phyloP scores from a whole-genome alignment of 2,888 invertebrate species.

The Hypolimnas misippus region DNA sequence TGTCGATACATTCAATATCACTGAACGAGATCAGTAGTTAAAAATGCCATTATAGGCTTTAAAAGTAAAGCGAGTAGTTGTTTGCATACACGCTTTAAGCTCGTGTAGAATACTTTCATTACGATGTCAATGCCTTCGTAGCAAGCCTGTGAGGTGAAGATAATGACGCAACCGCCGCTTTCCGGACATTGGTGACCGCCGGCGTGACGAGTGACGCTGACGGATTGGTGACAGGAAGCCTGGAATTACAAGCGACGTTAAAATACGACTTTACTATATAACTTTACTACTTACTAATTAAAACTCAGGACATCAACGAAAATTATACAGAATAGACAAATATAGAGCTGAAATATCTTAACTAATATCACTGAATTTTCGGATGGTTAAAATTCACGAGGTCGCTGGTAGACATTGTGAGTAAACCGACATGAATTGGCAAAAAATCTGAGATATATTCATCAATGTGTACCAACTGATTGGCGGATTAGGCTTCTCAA shows the following conservation, averaged over 20 bases:
- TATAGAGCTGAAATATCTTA: background rate
- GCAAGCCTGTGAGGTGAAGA: slow-evolving; percentile 18
- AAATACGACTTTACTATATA: background rate
- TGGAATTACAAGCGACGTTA: background rate
- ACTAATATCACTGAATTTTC: background rate
- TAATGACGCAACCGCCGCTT: too few species aligned
- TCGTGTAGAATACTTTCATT: slow-evolving; percentile 24
- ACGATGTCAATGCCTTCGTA: slow-evolving; percentile 24
- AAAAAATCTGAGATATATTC: too few species aligned
- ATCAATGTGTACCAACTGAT: too few species aligned
- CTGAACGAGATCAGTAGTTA: background rate
- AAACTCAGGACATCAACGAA: background rate
- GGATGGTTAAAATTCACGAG: too few species aligned
- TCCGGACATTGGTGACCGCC: slow-evolving; percentile 16
- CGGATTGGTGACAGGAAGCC: slow-evolving; percentile 9
- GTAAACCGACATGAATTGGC: too few species aligned
- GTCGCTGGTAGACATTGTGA: too few species aligned
- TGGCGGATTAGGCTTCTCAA: too few species aligned
- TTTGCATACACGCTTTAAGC: slow-evolving; percentile 16
- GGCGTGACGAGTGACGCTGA: slow-evolving; percentile 24
- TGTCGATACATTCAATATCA: background rate
- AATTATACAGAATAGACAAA: background rate
- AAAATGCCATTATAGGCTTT: too few species aligned
- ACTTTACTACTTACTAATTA: background rate
- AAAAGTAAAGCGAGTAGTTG: background rate